Evolutionary conservation across 1,140 invertebrate species (phyloP).

Genomic region (Heliconius congener): DNA sequence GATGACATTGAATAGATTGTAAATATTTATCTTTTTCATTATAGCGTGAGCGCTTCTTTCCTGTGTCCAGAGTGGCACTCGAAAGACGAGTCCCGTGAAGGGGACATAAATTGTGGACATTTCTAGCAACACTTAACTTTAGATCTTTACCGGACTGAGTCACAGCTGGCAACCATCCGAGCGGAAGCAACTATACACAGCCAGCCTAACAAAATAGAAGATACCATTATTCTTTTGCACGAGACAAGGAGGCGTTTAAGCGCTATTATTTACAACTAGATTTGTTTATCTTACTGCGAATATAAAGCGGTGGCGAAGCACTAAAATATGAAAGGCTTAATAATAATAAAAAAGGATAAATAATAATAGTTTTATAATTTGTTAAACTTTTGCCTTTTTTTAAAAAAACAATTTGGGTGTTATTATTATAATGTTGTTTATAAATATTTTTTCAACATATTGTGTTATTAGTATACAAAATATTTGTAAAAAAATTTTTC

Average conservation of each 20-base stretch:
- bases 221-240: conserved; percentile 74
- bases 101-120: conserved; percentile 48
- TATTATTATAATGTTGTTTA: not conserved
- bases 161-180: conserved; percentile 73
- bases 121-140: conserved; percentile 51
- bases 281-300: conserved; percentile 55
- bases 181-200: conserved; percentile 66
- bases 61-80: conserved; percentile 37
- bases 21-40: conserved; percentile 36
- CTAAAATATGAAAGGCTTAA: not conserved
- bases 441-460: not conserved
- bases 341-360: not conserved
- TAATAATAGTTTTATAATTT: not conserved
- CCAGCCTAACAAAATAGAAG: conserved; percentile 75
- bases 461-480: not conserved
- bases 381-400: not conserved
- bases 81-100: conserved; percentile 37
- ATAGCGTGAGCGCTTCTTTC: conserved; percentile 38
- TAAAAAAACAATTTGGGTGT: not conserved
- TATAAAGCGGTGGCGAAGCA: not conserved
- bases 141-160: conserved; percentile 49
- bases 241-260: conserved; percentile 72
- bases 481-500: too few relatives aligned
- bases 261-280: conserved; percentile 71
- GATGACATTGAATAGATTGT: conserved; percentile 30